phyloP scores from a whole-genome alignment of 2,113 vertebrate species.

The Oryzias woworae region DNA sequence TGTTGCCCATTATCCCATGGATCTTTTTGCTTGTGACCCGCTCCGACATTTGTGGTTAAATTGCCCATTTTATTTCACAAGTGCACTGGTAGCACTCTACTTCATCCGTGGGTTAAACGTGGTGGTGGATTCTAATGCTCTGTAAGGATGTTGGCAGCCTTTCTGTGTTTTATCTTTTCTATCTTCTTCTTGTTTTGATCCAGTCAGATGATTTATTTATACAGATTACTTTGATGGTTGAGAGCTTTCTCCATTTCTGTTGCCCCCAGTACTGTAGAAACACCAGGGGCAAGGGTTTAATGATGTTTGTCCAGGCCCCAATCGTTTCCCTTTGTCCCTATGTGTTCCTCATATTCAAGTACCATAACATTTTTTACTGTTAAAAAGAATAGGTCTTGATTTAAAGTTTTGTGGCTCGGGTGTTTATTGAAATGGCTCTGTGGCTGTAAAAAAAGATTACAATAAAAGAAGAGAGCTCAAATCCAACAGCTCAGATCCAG shows the following conservation, averaged over 20 bases:
- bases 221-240: slow-evolving; percentile 66
- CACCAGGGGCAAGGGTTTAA: slow-evolving; percentile 58
- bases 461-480: slow-evolving; percentile 32
- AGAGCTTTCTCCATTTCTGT: slow-evolving; percentile 37
- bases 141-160: slow-evolving; percentile 47
- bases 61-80: no score
- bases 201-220: slow-evolving; percentile 68
- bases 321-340: slow-evolving; percentile 36
- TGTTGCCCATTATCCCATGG: no score
- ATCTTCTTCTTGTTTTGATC: slow-evolving; percentile 13
- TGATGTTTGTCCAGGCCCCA: slow-evolving; percentile 46
- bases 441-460: slow-evolving; percentile 14
- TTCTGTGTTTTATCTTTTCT: slow-evolving; percentile 18
- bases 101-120: no score
- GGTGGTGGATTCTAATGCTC: slow-evolving; percentile 3
- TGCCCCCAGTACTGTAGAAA: slow-evolving; percentile 35
- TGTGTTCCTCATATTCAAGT: slow-evolving; percentile 43
- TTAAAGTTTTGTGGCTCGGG: slow-evolving; percentile 27
- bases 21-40: no score
- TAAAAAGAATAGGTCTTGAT: slow-evolving; percentile 19
- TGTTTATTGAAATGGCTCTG: slow-evolving; percentile 24
- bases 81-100: no score
- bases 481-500: slow-evolving; percentile 64
- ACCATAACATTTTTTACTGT: slow-evolving; percentile 28
- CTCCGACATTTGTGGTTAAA: no score